Conservation (phyloP, 1,140 invertebrate genomes). For the Matsumurasca onukii region DNA sequence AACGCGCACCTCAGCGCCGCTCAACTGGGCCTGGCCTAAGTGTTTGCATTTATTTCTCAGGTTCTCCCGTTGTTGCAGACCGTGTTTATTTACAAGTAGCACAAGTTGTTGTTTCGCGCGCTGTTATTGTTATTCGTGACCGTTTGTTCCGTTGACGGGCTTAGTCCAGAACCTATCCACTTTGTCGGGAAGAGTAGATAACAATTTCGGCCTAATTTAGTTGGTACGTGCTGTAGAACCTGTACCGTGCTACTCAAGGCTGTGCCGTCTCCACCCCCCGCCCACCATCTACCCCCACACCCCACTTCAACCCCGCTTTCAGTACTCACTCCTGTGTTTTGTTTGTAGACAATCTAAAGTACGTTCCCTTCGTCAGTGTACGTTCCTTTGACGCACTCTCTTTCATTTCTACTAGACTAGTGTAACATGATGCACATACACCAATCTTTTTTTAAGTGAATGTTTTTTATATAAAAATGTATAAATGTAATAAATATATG, state of each 20-base stretch:
- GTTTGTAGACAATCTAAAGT: conserved; percentile 29
- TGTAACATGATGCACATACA: conserved; percentile 32
- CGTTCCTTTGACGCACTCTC: conserved; percentile 14
- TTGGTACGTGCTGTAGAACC: conserved; percentile 12
- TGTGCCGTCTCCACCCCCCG: neutral
- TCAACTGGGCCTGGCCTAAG: conserved; percentile 30
- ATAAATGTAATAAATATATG: conserved; percentile 28
- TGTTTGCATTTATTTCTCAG: conserved; percentile 28
- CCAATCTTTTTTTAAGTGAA: conserved; percentile 31
- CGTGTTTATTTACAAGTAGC: neutral
- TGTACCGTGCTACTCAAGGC: neutral
- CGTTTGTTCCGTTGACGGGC: neutral
- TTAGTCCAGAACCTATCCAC: neutral
- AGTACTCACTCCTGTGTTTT: neutral
- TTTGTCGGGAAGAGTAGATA: conserved; percentile 9
- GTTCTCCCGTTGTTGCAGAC: neutral
- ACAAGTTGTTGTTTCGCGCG: neutral
- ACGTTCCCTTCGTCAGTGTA: conserved; percentile 29
- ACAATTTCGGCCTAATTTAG: conserved; percentile 18
- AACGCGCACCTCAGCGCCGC: too few relatives aligned
- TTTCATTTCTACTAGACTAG: conserved; percentile 27
- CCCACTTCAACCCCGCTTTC: neutral
- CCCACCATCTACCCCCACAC: neutral
- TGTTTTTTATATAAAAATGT: conserved; percentile 28
- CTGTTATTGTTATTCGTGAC: neutral